These are phyloP conservation scores for Ibidorhyncha struthersii DNA, from an alignment of 2,113 vertebrate species.

Conservation along the genomic window DNA sequence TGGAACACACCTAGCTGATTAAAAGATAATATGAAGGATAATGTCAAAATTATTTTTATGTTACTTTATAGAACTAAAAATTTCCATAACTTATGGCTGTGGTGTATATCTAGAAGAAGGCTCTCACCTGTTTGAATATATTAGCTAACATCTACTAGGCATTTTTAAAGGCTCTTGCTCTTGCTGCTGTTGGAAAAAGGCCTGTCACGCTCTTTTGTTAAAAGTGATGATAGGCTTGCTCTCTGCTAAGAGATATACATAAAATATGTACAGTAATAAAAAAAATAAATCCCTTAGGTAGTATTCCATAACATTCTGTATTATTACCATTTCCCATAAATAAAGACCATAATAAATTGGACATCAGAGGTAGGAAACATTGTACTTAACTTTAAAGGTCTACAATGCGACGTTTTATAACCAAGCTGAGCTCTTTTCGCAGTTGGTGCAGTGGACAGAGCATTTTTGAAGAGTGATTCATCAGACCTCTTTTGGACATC, in stretches of 20 bases:
- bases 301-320: not conserved
- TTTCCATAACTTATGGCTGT: not conserved
- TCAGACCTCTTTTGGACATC: not conserved
- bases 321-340: not conserved
- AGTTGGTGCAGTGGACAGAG: not conserved
- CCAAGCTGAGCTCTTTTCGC: not conserved
- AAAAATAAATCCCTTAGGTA: not conserved
- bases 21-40: not conserved
- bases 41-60: not conserved
- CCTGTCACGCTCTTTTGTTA: not conserved
- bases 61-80: not conserved
- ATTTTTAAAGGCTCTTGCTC: not conserved
- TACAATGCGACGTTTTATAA: not conserved
- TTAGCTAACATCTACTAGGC: not conserved
- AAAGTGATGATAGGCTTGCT: not conserved
- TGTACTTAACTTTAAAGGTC: not conserved
- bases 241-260: not conserved
- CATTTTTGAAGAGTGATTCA: not conserved
- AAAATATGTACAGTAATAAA: not conserved
- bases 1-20: not conserved
- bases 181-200: not conserved
- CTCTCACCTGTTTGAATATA: not conserved
- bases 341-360: not conserved
- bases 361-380: not conserved
- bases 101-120: not conserved